Percentiles rank a stretch among this genome's conserved stretches.
phyloP scores from a whole-genome alignment of 2,888 invertebrate genomes.

The Drosophila histrio region DNA sequence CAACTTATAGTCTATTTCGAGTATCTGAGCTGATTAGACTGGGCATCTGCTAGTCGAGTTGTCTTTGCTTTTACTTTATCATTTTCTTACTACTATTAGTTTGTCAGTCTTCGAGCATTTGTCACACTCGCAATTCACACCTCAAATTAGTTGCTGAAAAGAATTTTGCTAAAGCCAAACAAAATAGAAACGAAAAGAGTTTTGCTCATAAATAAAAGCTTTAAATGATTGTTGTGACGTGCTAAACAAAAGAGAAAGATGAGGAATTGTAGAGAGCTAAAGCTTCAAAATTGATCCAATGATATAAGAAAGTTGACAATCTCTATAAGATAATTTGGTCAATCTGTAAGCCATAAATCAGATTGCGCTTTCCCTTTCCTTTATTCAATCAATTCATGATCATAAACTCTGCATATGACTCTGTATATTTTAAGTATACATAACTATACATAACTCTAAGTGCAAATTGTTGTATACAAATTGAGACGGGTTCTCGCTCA shows the following conservation, averaged over 20 bases:
- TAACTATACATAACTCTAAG: slow-evolving; percentile 12
- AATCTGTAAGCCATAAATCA: slow-evolving; percentile 11
- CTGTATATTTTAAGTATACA: background rate
- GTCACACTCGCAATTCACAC: slow-evolving; percentile 65
- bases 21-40: background rate
- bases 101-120: slow-evolving; percentile 27
- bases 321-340: slow-evolving; percentile 9
- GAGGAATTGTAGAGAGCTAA: slow-evolving; percentile 1
- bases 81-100: background rate
- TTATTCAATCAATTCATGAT: slow-evolving; percentile 12
- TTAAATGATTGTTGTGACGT: slow-evolving; percentile 6
- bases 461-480: slow-evolving; percentile 37
- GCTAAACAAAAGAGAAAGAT: background rate
- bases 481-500: slow-evolving; percentile 45
- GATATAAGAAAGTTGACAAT: slow-evolving; percentile 56
- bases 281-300: slow-evolving; percentile 11
- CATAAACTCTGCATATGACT: slow-evolving; percentile 21
- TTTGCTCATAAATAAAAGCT: slow-evolving; percentile 20
- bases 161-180: slow-evolving; percentile 38
- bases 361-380: slow-evolving; percentile 43
- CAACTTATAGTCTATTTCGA: background rate
- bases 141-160: slow-evolving; percentile 38
- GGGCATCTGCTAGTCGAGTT: background rate
- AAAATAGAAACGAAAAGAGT: background rate
- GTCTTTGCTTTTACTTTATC: background rate